Percentiles rank a stretch among this genome's conserved stretches.
Conservation (phyloP, 2,113 vertebrate species). For the Rhabdornis inornatus region DNA sequence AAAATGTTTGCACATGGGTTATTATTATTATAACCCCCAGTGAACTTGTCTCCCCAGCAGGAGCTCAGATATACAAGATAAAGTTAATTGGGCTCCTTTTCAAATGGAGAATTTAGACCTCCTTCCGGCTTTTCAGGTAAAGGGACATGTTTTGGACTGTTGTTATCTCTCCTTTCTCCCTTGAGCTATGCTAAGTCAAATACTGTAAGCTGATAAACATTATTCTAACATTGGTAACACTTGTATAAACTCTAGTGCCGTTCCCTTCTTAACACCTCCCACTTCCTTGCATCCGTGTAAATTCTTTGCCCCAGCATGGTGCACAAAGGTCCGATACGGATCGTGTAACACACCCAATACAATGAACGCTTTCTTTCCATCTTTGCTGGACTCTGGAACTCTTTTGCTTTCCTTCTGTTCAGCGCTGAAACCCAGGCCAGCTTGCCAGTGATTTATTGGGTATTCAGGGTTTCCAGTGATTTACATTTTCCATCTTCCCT, state of each 20-base stretch:
- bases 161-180: slow-evolving; percentile 63
- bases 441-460: slow-evolving; percentile 44
- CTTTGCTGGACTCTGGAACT: slow-evolving; percentile 20
- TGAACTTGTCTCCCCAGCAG: slow-evolving; percentile 48
- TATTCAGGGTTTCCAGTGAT: slow-evolving; percentile 31
- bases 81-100: slow-evolving; percentile 54
- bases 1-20: slow-evolving; percentile 1
- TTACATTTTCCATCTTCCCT: slow-evolving; percentile 54
- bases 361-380: slow-evolving; percentile 27
- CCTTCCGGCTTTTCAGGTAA: slow-evolving; percentile 56
- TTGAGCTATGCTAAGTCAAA: slow-evolving; percentile 62
- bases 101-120: slow-evolving; percentile 39
- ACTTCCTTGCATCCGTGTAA: slow-evolving; percentile 41
- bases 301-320: slow-evolving; percentile 31
- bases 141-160: slow-evolving; percentile 44
- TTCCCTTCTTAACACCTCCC: slow-evolving; percentile 44
- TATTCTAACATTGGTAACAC: slow-evolving; percentile 49
- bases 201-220: slow-evolving; percentile 56
- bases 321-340: slow-evolving; percentile 12
- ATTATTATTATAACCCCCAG: slow-evolving; percentile 39
- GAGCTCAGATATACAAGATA: slow-evolving; percentile 57
- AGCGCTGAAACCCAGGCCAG: background rate
- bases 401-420: slow-evolving; percentile 36
- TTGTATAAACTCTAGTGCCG: background rate
- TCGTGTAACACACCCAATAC: slow-evolving; percentile 35